Evolutionary conservation across 2,888 invertebrate species (phyloP).

Genomic region (Cheilosia vernalis): DNA sequence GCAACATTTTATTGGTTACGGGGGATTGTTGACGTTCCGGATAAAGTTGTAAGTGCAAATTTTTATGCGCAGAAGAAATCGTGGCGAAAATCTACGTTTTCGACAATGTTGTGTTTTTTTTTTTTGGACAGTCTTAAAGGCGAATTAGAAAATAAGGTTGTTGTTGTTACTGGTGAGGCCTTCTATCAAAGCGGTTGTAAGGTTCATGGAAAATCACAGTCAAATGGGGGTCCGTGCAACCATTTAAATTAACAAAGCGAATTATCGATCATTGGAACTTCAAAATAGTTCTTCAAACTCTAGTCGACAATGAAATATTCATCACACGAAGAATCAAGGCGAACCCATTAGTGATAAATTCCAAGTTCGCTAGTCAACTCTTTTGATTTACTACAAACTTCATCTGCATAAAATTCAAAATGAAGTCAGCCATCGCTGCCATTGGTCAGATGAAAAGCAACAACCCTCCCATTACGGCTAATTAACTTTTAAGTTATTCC

Average conservation of each 20-base stretch:
- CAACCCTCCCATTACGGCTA: conserved; percentile 63
- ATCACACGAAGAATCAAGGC: not conserved
- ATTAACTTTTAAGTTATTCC: conserved; percentile 58
- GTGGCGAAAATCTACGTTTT: not conserved
- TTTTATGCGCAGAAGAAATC: not conserved
- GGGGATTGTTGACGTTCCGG: conserved; percentile 5
- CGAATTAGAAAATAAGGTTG: too few relatives aligned
- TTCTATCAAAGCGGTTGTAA: too few relatives aligned
- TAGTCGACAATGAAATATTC: not conserved
- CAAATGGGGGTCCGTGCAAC: too few relatives aligned
- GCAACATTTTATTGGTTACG: conserved; percentile 22
- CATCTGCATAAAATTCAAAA: conserved; percentile 46
- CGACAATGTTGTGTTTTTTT: too few relatives aligned
- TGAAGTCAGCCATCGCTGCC: conserved; percentile 48
- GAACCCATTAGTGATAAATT: not conserved
- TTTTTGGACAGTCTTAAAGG: too few relatives aligned
- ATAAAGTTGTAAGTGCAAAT: conserved; percentile 7
- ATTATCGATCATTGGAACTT: too few relatives aligned
- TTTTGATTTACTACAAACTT: conserved; percentile 19
- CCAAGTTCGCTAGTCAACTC: conserved; percentile 51
- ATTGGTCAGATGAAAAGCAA: conserved; percentile 55
- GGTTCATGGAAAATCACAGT: too few relatives aligned
- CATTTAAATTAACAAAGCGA: too few relatives aligned
- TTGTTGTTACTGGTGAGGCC: too few relatives aligned
- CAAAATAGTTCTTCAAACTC: not conserved